A percentile compares a stretch with the other conserved stretches of the same genome.
Evolutionary conservation across 2,888 invertebrate genomes (phyloP).

Genomic region (Oxycera nigricornis): DNA sequence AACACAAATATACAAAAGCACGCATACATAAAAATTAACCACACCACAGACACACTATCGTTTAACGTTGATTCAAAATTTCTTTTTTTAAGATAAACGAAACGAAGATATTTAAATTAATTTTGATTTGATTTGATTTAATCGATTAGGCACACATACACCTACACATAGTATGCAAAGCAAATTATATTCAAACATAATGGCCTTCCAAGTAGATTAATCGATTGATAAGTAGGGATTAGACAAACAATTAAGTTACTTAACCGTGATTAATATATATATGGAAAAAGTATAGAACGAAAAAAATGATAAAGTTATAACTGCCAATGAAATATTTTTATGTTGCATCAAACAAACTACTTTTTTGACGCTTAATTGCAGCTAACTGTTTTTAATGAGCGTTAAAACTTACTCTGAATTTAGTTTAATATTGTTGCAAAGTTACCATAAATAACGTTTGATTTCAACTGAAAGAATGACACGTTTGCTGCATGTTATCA

Average conservation of each 20-base stretch:
- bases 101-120: too few relatives aligned
- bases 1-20: not conserved
- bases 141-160: not conserved
- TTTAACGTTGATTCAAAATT: too few relatives aligned
- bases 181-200: not conserved
- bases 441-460: too few relatives aligned
- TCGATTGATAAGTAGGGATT: not conserved
- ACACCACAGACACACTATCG: too few relatives aligned
- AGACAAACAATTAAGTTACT: not conserved
- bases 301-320: not conserved
- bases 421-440: too few relatives aligned
- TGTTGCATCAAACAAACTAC: too few relatives aligned
- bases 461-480: not conserved
- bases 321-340: not conserved
- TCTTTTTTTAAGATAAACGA: too few relatives aligned
- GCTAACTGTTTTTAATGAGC: too few relatives aligned
- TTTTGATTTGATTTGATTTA: not conserved
- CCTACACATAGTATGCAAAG: not conserved
- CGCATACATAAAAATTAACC: not conserved
- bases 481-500: not conserved
- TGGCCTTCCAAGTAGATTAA: not conserved
- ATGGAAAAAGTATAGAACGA: too few relatives aligned
- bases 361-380: too few relatives aligned
- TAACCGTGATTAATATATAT: too few relatives aligned
- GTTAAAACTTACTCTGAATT: too few relatives aligned